phyloP scores from a whole-genome alignment of 1,140 invertebrate genomes.

The Bombus waltoni region DNA sequence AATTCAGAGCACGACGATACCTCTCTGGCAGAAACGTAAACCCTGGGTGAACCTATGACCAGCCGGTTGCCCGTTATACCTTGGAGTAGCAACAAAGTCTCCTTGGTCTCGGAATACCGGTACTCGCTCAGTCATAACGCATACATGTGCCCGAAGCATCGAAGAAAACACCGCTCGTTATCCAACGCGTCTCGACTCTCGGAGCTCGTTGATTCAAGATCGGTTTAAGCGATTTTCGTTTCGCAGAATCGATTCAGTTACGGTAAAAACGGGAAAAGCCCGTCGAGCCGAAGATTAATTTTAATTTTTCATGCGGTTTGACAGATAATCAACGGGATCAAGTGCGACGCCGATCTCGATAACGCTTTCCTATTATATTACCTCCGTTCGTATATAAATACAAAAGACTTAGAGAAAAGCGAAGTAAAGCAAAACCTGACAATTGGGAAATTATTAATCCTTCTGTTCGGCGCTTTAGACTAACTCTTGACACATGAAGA shows the following conservation, averaged over 20 bases:
- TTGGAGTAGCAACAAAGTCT: background rate
- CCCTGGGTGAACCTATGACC: slow-evolving; percentile 43
- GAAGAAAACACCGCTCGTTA: background rate
- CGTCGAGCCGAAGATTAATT: no score
- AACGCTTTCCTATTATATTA: no score
- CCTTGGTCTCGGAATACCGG: background rate
- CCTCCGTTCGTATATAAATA: no score
- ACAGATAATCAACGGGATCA: no score
- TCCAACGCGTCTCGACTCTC: background rate
- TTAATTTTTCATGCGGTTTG: no score
- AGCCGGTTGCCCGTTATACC: slow-evolving; percentile 40
- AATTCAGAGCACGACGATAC: slow-evolving; percentile 51
- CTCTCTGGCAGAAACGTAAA: slow-evolving; percentile 39
- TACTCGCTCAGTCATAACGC: background rate
- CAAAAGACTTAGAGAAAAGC: no score
- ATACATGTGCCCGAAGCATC: background rate
- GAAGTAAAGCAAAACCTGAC: no score
- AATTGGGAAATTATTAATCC: no score
- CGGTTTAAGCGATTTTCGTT: background rate
- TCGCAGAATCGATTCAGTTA: background rate
- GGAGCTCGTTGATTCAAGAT: background rate
- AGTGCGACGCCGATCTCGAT: no score
- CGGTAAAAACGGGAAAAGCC: no score
- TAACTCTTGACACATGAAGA: no score
- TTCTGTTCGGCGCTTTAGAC: no score